Evolutionary conservation across 1,140 invertebrate genomes (phyloP).

Genomic region (Cydia fagiglandana): DNA sequence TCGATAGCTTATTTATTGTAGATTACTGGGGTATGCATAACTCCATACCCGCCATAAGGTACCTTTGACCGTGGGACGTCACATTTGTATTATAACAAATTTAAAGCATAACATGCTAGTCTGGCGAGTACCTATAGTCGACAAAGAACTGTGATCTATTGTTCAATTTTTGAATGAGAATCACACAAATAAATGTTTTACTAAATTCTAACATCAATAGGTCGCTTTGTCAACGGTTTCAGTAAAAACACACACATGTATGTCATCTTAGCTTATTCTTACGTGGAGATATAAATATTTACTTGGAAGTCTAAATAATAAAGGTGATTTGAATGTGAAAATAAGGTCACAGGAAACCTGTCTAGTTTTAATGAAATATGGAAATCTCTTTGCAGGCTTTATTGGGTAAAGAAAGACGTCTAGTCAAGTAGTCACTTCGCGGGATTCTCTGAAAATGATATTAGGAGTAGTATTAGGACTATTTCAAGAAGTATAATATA

Average conservation of each 20-base stretch:
- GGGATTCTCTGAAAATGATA: background rate
- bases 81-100: no score
- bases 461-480: no score
- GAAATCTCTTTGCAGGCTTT: background rate
- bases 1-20: no score
- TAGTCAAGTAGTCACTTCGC: background rate
- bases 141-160: no score
- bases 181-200: background rate
- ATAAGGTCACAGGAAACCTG: conserved; percentile 16
- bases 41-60: no score
- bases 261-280: background rate
- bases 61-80: no score
- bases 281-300: conserved; percentile 7
- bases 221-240: background rate
- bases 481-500: no score
- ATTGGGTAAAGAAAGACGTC: background rate
- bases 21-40: no score
- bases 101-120: no score
- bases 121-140: no score
- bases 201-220: background rate
- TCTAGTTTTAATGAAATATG: conserved; percentile 11
- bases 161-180: no score
- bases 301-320: background rate
- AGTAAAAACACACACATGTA: background rate
- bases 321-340: conserved; percentile 9